Base-by-base conservation (phyloP, 2,797 vertebrate genomes). In the Geotrypetes seraphini region DNA sequence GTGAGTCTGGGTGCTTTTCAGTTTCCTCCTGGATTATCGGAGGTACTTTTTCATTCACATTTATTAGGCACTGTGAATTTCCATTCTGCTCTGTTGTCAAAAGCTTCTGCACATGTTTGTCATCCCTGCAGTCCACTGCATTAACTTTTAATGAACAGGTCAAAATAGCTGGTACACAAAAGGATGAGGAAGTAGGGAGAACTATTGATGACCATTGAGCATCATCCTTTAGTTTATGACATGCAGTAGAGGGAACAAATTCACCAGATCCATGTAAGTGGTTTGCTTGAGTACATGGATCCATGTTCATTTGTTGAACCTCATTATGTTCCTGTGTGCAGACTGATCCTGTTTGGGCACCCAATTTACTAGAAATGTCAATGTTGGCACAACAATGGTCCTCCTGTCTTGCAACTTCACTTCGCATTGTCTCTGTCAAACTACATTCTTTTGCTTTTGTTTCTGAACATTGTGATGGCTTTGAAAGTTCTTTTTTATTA, bases 361-460 rank as follows among this genome's bases (percentile, higher is more conserved):
- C 31, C 27, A 31, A 7, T 36, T 31, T 36, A 42, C 37, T 51
- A 46, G 45, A 69, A 10, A 47, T 20, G 31, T 58, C 53, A 43
- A 57, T 59, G 46, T 53, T 37, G 50, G 53, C 48, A 20, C 30
- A 47, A 58, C 39, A 41, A n/a, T 34, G 47, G 25, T 36, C 44
- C 50, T 62, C 54, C 36, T 51, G 8, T 48, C 23, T 38, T 51
- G 28, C 41, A 43, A 27, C 25, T 25, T 52, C 52, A 12, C 47
- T n/a, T n/a, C n/a, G n/a, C n/a, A n/a, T n/a, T n/a, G n/a, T n/a
- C n/a, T n/a, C n/a, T n/a, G n/a, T n/a, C n/a, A n/a, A n/a, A n/a
- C n/a, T 29, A 7, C 30, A 27, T 27, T 56, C 56, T 24, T 46
- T 44, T 29, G 30, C 13, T 39, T 36, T 33, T 21, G 20, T 21